Evolutionary conservation across 2,888 invertebrate species (phyloP).

Genomic region (Plebejus anna): DNA sequence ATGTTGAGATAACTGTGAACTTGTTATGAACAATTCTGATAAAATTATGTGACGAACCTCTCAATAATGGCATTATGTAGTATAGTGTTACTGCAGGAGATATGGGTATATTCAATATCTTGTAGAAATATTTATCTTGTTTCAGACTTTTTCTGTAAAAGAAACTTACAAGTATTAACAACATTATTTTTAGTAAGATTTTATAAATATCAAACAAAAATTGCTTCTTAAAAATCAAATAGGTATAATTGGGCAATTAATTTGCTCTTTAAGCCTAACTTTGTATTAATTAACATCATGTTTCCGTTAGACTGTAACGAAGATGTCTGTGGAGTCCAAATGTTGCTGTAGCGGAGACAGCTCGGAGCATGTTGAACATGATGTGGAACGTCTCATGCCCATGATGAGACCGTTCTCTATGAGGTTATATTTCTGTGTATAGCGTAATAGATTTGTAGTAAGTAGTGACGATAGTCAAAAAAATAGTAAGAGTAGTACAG

Average conservation of each 20-base stretch:
- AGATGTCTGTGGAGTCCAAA: slow-evolving; percentile 66
- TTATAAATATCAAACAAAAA: no score
- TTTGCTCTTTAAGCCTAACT: no score
- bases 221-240: no score
- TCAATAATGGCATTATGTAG: no score
- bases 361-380: slow-evolving; percentile 47
- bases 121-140: no score
- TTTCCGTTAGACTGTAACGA: slow-evolving; percentile 37
- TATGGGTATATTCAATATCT: no score
- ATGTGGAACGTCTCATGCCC: slow-evolving; percentile 68
- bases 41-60: not conserved
- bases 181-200: no score
- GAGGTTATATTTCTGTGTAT: slow-evolving; percentile 52
- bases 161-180: no score
- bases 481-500: not conserved
- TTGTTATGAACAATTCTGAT: not conserved
- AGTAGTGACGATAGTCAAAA: not conserved
- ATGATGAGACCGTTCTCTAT: slow-evolving; percentile 76
- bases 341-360: slow-evolving; percentile 69
- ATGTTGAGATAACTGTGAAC: not conserved
- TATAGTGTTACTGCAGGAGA: no score
- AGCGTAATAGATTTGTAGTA: not conserved
- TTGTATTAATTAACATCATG: not conserved
- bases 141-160: no score
- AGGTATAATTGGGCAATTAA: no score